phyloP scores from a whole-genome alignment of 2,797 vertebrate genomes.

The Sternotherus odoratus region DNA sequence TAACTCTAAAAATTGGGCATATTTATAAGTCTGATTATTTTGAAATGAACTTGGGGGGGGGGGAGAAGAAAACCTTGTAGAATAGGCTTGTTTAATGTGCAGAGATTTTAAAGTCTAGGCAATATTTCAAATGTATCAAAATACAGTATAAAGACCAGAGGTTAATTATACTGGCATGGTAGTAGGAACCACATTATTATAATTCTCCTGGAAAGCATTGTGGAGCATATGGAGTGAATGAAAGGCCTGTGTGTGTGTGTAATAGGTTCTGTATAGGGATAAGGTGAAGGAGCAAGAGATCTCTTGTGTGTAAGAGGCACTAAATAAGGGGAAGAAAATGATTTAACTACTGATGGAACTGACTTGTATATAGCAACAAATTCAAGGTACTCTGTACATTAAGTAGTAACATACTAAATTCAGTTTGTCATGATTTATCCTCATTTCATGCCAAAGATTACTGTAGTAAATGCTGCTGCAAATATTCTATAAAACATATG shows the following conservation, averaged over 20 bases:
- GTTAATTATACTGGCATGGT: slow-evolving; percentile 45
- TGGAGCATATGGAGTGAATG: slow-evolving; percentile 64
- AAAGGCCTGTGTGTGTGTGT: slow-evolving; percentile 62
- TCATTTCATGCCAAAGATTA: slow-evolving; percentile 35
- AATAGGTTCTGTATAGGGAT: slow-evolving; percentile 71
- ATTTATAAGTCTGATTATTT: slow-evolving; percentile 54
- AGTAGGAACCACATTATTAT: slow-evolving; percentile 46
- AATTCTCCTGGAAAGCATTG: slow-evolving; percentile 66
- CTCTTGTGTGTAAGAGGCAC: slow-evolving; percentile 66
- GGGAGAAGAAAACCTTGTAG: slow-evolving; percentile 26
- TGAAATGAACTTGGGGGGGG: slow-evolving; percentile 33
- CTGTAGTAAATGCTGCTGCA: background rate
- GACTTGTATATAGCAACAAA: background rate
- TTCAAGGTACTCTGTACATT: slow-evolving; percentile 38
- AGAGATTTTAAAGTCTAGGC: slow-evolving; percentile 57
- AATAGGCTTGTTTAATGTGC: slow-evolving; percentile 7
- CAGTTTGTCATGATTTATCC: slow-evolving; percentile 9
- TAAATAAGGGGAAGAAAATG: slow-evolving; percentile 64
- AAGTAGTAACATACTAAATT: slow-evolving; percentile 35
- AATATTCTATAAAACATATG: background rate
- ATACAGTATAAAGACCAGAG: slow-evolving; percentile 52
- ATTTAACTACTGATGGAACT: slow-evolving; percentile 68
- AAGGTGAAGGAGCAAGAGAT: slow-evolving; percentile 75
- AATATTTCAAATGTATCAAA: slow-evolving; percentile 70
- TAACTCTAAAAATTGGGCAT: slow-evolving; percentile 45